A percentile compares a stretch with the other conserved stretches of the same genome.
phyloP scores from a whole-genome alignment of 2,888 invertebrate genomes.

The Onthophagus sagittarius region DNA sequence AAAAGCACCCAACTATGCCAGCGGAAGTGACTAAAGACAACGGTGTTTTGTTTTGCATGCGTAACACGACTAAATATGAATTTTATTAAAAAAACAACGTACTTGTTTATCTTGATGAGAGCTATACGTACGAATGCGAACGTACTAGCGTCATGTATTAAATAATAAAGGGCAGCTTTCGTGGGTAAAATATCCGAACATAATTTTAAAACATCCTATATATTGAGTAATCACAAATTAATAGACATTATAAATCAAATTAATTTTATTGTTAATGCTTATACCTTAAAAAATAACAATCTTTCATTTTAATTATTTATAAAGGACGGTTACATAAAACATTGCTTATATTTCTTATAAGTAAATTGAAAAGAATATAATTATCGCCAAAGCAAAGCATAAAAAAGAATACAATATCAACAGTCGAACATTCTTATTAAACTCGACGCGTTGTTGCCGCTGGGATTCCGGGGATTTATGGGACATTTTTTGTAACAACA shows the following conservation, averaged over 20 bases:
- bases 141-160: too few species aligned
- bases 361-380: conserved; percentile 56
- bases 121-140: too few species aligned
- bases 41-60: too few species aligned
- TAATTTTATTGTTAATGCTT: background rate
- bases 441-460: conserved; percentile 43
- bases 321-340: background rate
- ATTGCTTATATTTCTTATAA: conserved; percentile 36
- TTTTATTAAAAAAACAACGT: too few species aligned
- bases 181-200: too few species aligned
- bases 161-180: too few species aligned
- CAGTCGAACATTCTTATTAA: conserved; percentile 52
- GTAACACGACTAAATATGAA: too few species aligned
- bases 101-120: too few species aligned
- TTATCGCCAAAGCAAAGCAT: conserved; percentile 52
- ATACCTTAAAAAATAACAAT: background rate
- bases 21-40: too few species aligned
- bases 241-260: background rate
- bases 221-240: background rate
- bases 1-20: too few species aligned
- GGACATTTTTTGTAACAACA: conserved; percentile 51
- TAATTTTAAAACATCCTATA: too few species aligned
- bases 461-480: conserved; percentile 38
- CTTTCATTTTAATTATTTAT: background rate
- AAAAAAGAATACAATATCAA: conserved; percentile 57